phyloP scores from a whole-genome alignment of 2,888 invertebrate species.

The Sympetrum striolatum region DNA sequence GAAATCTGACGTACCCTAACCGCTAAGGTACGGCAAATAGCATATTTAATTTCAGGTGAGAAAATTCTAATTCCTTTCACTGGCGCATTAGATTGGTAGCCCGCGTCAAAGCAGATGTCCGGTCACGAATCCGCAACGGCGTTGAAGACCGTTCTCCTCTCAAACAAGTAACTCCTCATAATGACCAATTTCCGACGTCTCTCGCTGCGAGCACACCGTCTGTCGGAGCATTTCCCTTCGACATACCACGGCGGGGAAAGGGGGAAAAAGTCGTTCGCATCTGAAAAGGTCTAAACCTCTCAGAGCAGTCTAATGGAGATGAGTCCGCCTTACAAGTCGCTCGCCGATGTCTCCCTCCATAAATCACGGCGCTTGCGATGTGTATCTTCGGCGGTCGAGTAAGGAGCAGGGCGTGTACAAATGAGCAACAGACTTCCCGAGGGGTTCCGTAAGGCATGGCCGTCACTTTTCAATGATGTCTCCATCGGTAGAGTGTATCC shows the following conservation, averaged over 20 bases:
- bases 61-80: too few species aligned
- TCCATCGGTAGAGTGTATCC: neutral
- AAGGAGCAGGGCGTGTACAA: constrained; percentile 26
- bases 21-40: too few species aligned
- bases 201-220: neutral
- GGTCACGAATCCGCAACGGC: neutral
- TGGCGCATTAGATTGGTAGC: too few species aligned
- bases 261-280: neutral
- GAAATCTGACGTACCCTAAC: too few species aligned
- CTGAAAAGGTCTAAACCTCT: neutral
- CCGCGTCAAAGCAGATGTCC: too few species aligned
- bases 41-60: too few species aligned
- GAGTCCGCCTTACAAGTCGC: constrained; percentile 19
- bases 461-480: constrained; percentile 41
- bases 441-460: constrained; percentile 11
- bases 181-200: neutral
- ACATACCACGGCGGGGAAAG: neutral
- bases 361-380: constrained; percentile 28
- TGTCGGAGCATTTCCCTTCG: neutral
- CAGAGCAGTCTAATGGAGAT: constrained; percentile 26
- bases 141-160: neutral
- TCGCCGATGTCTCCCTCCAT: constrained; percentile 23
- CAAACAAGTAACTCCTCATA: neutral
- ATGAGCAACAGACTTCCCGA: constrained; percentile 27
- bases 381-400: constrained; percentile 22